Evolutionary conservation across 2,113 vertebrate species (phyloP).

Genomic region (Corvus moneduloides): DNA sequence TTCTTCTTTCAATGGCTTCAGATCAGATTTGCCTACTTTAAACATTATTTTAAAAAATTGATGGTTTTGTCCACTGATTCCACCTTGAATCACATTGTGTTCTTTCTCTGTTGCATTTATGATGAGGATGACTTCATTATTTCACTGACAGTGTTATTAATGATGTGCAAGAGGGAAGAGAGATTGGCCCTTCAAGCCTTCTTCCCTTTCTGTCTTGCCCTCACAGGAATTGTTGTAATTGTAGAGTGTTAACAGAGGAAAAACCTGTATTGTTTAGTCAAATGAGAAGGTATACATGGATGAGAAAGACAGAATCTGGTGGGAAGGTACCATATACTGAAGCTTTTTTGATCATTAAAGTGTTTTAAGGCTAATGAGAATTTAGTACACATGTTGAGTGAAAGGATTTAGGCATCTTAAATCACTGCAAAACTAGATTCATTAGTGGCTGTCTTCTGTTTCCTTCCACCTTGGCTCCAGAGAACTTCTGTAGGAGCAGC

Average conservation of each 20-base stretch:
- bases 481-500: neutral
- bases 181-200: neutral
- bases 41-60: neutral
- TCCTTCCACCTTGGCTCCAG: neutral
- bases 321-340: neutral
- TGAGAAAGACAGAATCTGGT: neutral
- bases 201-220: neutral
- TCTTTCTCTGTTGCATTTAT: neutral
- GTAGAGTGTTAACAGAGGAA: neutral
- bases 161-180: neutral
- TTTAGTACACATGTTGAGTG: neutral
- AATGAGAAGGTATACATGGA: neutral
- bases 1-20: neutral
- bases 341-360: neutral
- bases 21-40: neutral
- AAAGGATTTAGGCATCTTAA: neutral
- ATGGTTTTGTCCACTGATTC: neutral
- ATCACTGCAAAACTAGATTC: neutral
- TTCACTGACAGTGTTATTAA: neutral
- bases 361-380: constrained; percentile 9
- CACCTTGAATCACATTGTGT: neutral
- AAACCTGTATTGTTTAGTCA: neutral
- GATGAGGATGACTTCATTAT: neutral
- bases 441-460: neutral
- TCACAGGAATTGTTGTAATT: neutral